Evolutionary conservation across 2,888 invertebrate species (phyloP).

Genomic region (Drosophila percnosoma): DNA sequence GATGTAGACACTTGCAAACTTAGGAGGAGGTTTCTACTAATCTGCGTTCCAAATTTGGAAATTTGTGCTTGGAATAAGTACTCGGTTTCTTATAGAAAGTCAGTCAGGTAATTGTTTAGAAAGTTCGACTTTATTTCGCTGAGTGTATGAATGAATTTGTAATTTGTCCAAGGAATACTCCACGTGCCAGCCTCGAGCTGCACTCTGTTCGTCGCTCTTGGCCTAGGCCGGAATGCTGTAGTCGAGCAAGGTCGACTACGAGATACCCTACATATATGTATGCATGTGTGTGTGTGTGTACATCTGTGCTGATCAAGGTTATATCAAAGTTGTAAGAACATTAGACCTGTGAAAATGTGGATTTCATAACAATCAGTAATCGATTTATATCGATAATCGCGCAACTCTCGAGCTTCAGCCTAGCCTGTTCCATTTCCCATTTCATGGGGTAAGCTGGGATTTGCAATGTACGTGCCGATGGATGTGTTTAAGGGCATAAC

Average conservation of each 20-base stretch:
- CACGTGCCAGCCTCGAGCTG: neutral
- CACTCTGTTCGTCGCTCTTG: neutral
- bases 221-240: no score
- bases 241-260: neutral
- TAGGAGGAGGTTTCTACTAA: neutral
- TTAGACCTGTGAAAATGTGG: neutral
- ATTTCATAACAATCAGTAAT: neutral
- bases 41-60: neutral
- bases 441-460: neutral
- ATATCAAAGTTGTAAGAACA: neutral
- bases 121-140: neutral
- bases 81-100: neutral
- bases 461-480: slow-evolving; percentile 17
- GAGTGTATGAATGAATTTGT: neutral
- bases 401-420: neutral
- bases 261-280: neutral
- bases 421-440: neutral
- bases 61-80: neutral
- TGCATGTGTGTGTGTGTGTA: neutral
- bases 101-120: no score
- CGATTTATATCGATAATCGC: neutral
- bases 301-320: neutral
- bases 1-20: no score
- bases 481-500: slow-evolving; percentile 4
- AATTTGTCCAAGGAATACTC: neutral